Evolutionary conservation across 2,113 vertebrate genomes (phyloP).

Genomic region (Psammodynastes pulverulentus): DNA sequence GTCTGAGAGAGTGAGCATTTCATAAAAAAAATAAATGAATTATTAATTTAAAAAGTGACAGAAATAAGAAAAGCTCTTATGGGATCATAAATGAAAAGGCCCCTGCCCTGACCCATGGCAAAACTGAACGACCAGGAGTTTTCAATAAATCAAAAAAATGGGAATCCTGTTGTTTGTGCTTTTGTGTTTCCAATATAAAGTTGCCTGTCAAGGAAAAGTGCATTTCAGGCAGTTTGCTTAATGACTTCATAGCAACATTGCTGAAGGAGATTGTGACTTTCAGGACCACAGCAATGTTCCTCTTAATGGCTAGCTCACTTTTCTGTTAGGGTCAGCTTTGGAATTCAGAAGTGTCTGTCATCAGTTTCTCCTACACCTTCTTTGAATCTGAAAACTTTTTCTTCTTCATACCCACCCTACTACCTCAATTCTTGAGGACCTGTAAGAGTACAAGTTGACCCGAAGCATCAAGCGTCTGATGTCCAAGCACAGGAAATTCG

Average conservation of each 20-base stretch:
- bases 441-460: slow-evolving; percentile 40
- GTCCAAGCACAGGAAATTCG: slow-evolving; percentile 16
- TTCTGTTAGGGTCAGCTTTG: background rate
- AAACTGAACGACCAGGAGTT: background rate
- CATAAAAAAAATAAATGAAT: background rate
- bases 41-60: background rate
- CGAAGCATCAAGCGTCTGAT: slow-evolving; percentile 29
- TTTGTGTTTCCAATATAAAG: slow-evolving; percentile 1
- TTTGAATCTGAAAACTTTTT: slow-evolving; percentile 36
- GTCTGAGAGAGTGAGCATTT: background rate
- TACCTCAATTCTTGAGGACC: slow-evolving; percentile 13
- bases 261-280: slow-evolving; percentile 30
- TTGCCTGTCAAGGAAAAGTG: slow-evolving; percentile 7
- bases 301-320: slow-evolving; percentile 19
- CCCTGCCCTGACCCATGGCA: background rate
- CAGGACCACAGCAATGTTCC: slow-evolving; percentile 9
- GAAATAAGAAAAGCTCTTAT: background rate
- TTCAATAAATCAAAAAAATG: slow-evolving; percentile 1
- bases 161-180: slow-evolving; percentile 5
- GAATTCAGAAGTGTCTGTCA: slow-evolving; percentile 30
- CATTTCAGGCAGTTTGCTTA: slow-evolving; percentile 27
- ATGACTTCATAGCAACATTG: background rate
- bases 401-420: background rate
- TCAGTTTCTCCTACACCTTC: background rate
- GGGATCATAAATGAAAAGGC: background rate